Evolutionary conservation across 2,888 invertebrate species (phyloP), one percentile per base, ranked within the genome.

Genomic region (Drosophila mulleri): DNA sequence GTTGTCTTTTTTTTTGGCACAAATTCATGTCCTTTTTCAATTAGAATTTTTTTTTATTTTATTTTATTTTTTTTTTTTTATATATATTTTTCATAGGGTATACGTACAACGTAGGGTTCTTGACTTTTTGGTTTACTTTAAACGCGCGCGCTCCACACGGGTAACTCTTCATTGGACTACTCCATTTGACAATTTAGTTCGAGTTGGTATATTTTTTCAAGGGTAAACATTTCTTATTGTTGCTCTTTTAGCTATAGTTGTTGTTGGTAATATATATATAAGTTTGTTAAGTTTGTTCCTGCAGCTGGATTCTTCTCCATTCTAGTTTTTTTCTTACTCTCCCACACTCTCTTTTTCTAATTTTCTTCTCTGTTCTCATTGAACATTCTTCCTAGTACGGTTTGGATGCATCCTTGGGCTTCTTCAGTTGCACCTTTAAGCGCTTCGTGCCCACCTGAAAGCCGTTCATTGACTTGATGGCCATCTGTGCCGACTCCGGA

Each of bases 381-480:
- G 37, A 20, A 37, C 8, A n/a, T 47, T 16, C 3, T 3, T n/a
- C n/a, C 20, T 97, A 98, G 94, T 98, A 98, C 90, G 98, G 98
- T 94, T 97, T 97, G 92, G 97, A 96, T 87, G 96, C 96, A 93
- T 98, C 98, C 95, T 97, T 98, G 91, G 98, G 97, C 94, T 98
- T 96, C 94, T 98, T 98, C 94, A 98, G 95, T 94, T 98, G 98
- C 94, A 99, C 99, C 95, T 99, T 99, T 92, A 99, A 96, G 93
- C 98, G 96, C 94, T 99, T 99, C 93, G 97, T 97, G 93, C 98
- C 98, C 94, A 99, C 98, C 94, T 98, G 98, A 94, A 98, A 98
- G 91, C 98, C 98, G 94, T 99, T 98, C 98, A 99, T 99, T 91
- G 98, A 97, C 93, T 97, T 96, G 90, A 99, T 99, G 91, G 98